Evolutionary conservation across 2,797 vertebrate species (phyloP), one percentile per base, ranked within the genome.

Genomic region (Myotis daubentonii): DNA sequence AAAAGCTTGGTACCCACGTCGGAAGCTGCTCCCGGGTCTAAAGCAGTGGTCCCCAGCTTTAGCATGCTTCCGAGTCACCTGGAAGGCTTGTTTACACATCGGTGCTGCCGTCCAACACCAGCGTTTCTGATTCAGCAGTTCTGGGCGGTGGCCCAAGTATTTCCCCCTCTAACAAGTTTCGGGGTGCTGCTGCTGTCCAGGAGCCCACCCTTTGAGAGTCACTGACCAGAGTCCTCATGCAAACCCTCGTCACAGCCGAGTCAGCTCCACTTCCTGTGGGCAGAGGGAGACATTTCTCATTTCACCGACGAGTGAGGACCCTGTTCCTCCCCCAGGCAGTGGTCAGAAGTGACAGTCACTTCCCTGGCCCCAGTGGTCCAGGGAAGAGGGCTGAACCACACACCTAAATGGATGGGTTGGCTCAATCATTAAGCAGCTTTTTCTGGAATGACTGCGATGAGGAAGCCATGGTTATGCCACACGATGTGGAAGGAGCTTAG

Each of bases 341-440:
- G 44, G 22, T 74, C 89, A 53, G 60, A 81, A 91, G 51, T 41
- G 57, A 89, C 93, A 90, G 89, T 84, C 44, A 62, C 66, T 62
- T 30, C 28, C 60, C 60, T 62, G 28, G 60, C 12, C 60, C 41
- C 80, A 66, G 33, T 84, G 6, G 8, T 60, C 55, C 41, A 25
- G 75, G 41, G 30, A 86, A 85, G 66, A 93, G 70, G 49, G 51
- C 72, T 85, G 87, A 55, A 87, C 70, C 53, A 53, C 65, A 72
- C 9, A 78, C 10, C 49, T 74, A 83, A 71, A 44, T 92, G 87
- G 83, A 79, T 65, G 70, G 49, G 49, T 38, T 84, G 66, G 49
- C 85, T 95, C 51, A 47, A 53, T 76, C 82, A 91, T 70, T 75
- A 87, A 96, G 33, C 41, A 68, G 55, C 33, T 70, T 25, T 70